A percentile compares a stretch with the other conserved stretches of the same genome.
Evolutionary conservation across 2,797 vertebrate genomes (phyloP).

Genomic region (Heliangelus exortis): DNA sequence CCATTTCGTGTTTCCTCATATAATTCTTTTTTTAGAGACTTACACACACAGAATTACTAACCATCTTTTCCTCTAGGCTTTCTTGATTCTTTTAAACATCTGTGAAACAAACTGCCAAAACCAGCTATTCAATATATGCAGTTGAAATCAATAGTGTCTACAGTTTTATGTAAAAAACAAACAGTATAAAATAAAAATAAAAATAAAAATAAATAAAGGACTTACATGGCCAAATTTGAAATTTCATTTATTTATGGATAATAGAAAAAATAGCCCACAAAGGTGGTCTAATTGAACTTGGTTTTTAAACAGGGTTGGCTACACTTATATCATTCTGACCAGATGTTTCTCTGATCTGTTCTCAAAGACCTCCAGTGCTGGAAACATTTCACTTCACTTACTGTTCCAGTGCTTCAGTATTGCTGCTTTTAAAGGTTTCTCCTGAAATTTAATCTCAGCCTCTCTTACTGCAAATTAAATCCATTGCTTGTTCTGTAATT

Average conservation of each 20-base stretch:
- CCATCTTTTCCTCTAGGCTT: not conserved
- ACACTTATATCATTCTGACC: not conserved
- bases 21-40: not conserved
- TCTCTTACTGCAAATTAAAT: not conserved
- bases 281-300: not conserved
- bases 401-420: not conserved
- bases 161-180: not conserved
- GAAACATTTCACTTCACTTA: not conserved
- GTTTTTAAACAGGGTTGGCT: not conserved
- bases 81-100: not conserved
- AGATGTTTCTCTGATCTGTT: not conserved
- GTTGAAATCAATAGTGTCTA: not conserved
- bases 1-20: not conserved
- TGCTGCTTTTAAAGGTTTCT: not conserved
- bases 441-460: not conserved
- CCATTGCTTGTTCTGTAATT: not conserved
- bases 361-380: not conserved
- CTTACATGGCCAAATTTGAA: not conserved
- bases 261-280: not conserved
- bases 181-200: too few relatives aligned
- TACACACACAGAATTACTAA: not conserved
- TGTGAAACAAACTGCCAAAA: not conserved
- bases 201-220: too few relatives aligned
- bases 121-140: not conserved
- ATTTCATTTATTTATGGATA: not conserved